phyloP scores from a whole-genome alignment of 1,140 invertebrate genomes.

The Amphibalanus amphitrite region DNA sequence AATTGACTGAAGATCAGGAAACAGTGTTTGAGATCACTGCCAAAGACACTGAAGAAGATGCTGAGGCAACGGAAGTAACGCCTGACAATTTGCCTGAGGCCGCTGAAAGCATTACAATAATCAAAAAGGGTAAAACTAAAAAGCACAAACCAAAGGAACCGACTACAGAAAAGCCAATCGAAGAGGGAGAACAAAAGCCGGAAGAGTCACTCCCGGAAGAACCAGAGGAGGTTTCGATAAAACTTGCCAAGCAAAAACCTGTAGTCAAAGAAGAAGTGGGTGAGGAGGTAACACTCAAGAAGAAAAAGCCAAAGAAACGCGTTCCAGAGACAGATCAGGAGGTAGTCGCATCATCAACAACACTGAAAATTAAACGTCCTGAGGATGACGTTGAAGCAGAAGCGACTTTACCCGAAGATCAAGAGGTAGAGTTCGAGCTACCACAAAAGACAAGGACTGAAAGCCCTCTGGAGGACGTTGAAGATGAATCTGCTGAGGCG shows the following conservation, averaged over 20 bases:
- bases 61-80: too few relatives aligned
- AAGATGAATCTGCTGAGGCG: conserved; percentile 15
- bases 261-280: conserved; percentile 10
- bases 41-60: too few relatives aligned
- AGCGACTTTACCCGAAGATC: conserved; percentile 13
- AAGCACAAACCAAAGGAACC: neutral
- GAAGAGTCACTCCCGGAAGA: conserved; percentile 15
- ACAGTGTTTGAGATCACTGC: too few relatives aligned
- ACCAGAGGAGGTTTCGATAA: conserved; percentile 11
- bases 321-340: too few relatives aligned
- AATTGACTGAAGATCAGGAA: too few relatives aligned
- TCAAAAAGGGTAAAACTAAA: too few relatives aligned
- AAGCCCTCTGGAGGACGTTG: conserved; percentile 12
- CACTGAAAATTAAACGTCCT: neutral
- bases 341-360: too few relatives aligned
- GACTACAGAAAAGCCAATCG: conserved; percentile 8
- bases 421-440: conserved; percentile 11
- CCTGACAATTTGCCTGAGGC: too few relatives aligned
- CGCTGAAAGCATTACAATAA: too few relatives aligned
- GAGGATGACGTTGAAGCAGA: conserved; percentile 8
- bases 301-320: conserved; percentile 7
- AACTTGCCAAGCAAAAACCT: conserved; percentile 12
- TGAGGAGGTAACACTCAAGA: conserved; percentile 14
- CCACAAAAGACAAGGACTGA: conserved; percentile 10
- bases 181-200: conserved; percentile 14